A percentile compares a stretch with the other conserved stretches of the same genome.
Conservation (phyloP, 2,113 vertebrate genomes). For the Grus americana region DNA sequence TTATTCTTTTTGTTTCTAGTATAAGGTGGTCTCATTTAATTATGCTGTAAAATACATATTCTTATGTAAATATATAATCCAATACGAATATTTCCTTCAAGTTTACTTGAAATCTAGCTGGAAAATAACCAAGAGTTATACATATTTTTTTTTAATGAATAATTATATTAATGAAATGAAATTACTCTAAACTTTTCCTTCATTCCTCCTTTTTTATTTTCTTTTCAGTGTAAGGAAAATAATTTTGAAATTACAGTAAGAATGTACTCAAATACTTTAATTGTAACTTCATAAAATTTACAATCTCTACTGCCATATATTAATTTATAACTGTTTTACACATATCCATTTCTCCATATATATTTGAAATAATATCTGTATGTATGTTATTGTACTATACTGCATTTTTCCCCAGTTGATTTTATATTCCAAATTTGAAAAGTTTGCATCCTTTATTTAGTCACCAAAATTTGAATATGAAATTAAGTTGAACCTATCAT, state of each 20-base stretch:
- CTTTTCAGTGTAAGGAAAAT: not conserved
- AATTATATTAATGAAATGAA: not conserved
- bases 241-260: not conserved
- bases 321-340: not conserved
- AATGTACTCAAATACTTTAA: not conserved
- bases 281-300: not conserved
- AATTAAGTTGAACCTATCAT: not conserved
- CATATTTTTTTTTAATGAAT: not conserved
- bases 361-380: not conserved
- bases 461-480: not conserved
- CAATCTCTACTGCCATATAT: not conserved
- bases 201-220: not conserved
- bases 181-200: not conserved
- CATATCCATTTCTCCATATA: not conserved
- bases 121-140: not conserved
- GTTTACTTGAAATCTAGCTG: not conserved
- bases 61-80: not conserved
- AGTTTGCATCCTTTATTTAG: not conserved
- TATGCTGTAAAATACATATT: not conserved
- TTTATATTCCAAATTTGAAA: not conserved
- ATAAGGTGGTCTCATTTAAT: not conserved
- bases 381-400: not conserved
- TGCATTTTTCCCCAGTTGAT: not conserved
- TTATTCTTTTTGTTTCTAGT: not conserved
- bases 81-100: not conserved